Conservation (phyloP, 1,140 invertebrate genomes). For the Xylocopa sonorina region DNA sequence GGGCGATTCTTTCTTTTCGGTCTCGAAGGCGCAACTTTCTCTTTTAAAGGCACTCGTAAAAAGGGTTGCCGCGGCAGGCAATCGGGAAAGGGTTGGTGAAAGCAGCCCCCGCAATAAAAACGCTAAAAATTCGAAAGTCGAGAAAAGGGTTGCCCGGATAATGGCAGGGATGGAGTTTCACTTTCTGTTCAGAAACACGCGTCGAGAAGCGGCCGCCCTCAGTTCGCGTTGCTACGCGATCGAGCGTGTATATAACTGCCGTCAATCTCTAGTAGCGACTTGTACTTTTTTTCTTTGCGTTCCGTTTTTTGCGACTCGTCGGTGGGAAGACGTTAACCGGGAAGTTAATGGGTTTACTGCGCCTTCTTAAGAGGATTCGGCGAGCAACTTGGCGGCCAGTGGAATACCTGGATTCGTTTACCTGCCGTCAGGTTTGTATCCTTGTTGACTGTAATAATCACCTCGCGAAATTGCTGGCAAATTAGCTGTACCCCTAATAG, state of each 20-base stretch:
- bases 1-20: neutral
- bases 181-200: conserved; percentile 60
- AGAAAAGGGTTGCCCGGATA: conserved; percentile 70
- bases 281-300: neutral
- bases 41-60: conserved; percentile 67
- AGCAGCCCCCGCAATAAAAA: conserved; percentile 61
- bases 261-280: neutral
- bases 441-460: conserved; percentile 6
- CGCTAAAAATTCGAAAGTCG: conserved; percentile 74
- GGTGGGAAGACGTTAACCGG: conserved; percentile 27
- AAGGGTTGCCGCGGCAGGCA: conserved; percentile 72
- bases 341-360: conserved; percentile 75
- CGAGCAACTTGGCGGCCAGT: too few species aligned
- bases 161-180: conserved; percentile 67
- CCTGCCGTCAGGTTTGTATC: conserved; percentile 5
- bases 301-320: neutral
- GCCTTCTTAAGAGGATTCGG: conserved; percentile 71
- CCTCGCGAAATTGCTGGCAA: neutral
- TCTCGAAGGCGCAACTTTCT: conserved; percentile 69
- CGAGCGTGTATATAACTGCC: conserved; percentile 44
- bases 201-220: conserved; percentile 15
- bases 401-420: neutral
- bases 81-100: conserved; percentile 73
- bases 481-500: neutral
- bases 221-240: conserved; percentile 62